These are phyloP conservation scores for Tachysurus fulvidraco DNA, from an alignment of 2,113 vertebrate genomes.

Conservation along the genomic window DNA sequence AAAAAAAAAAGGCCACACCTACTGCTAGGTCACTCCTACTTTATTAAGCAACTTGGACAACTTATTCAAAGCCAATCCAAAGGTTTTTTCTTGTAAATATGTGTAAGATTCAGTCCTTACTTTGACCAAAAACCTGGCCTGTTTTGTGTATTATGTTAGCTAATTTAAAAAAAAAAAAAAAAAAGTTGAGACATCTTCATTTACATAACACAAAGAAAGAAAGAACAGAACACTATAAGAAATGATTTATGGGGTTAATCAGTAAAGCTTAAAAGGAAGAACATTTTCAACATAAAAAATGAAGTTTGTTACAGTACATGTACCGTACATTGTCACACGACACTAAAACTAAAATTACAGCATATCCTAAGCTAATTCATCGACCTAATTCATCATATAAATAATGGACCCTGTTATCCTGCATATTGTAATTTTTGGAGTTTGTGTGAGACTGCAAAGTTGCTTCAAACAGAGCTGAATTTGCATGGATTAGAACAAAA, in stretches of 20 bases:
- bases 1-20: conserved; percentile 14
- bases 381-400: too few species aligned
- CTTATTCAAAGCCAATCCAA: not conserved
- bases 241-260: not conserved
- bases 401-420: too few species aligned
- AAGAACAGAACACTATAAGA: not conserved
- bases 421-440: too few species aligned
- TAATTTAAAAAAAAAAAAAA: not conserved
- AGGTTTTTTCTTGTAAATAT: not conserved
- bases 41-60: not conserved
- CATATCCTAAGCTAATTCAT: too few species aligned
- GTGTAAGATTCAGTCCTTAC: not conserved
- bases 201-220: not conserved
- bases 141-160: not conserved
- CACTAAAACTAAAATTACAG: too few species aligned
- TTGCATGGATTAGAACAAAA: too few species aligned
- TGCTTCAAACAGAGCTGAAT: too few species aligned
- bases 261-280: conserved; percentile 11
- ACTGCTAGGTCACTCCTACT: conserved; percentile 4
- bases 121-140: not conserved
- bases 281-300: too few species aligned
- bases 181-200: not conserved
- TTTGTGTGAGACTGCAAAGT: too few species aligned
- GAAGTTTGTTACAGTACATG: too few species aligned
- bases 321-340: too few species aligned